Base-by-base conservation (phyloP, 2,888 invertebrate species). In the Aradus depressus region DNA sequence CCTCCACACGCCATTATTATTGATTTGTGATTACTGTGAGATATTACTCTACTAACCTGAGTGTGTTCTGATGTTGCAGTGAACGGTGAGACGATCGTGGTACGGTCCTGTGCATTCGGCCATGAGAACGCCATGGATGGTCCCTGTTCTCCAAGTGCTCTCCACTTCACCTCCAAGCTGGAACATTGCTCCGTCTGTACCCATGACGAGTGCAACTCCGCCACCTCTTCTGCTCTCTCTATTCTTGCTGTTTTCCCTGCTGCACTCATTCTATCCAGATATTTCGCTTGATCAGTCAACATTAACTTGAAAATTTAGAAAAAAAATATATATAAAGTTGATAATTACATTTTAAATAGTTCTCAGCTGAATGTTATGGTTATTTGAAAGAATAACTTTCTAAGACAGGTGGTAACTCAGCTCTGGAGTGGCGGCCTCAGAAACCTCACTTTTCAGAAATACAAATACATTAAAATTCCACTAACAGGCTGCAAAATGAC, bases 101-200 rank as follows among this genome's bases (percentile, higher is more conserved):
- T 73, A 56, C 71, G 80, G 52, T 74, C 77, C 16, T 80, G 79
- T 67, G 73, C 75, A 6, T 74, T 75, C 72, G 73, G 77, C 59
- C 70, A 72, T 32, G 67, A 67, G 35, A 73, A 75, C 51, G 74
- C 74, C 64, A 70, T 69, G 61, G 66, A 70, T 6, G 74, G 68
- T 38, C 66, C 67, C 10, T 79, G 79, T 57, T 63, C 62, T 14
- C 68, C 74, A 2, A 70, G 68, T 55, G 64, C 72, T 28, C 71
- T 70, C 52, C 70, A 72, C 2, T 68, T 68, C 45, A 73, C 75
- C 59, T 67, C 72, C n/a, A 67, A 72, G 16, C 69, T 75, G 37
- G 70, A 75, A 39, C 78, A 74, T 68, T 83, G 83, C 60, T 75
- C 75, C 63, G 79, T 79, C 50, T 83, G 83, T 64, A 77, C 79